Evolutionary conservation across 2,113 vertebrate genomes (phyloP).

Genomic region (Mola mola): DNA sequence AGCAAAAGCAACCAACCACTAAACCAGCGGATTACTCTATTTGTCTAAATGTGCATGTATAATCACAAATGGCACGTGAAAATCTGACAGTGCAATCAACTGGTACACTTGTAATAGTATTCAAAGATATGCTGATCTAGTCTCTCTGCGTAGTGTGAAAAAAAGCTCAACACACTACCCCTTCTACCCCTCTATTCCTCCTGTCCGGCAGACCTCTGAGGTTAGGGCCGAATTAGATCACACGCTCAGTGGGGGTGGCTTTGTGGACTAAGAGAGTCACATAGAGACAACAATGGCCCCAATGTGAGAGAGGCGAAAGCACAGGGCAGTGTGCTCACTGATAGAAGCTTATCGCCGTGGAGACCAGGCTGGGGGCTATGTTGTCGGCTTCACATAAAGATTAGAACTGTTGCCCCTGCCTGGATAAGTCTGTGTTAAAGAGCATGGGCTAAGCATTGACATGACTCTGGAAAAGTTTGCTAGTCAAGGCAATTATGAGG

Average conservation of each 20-base stretch:
- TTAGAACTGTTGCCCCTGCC: slow-evolving; percentile 50
- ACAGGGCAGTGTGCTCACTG: slow-evolving; percentile 49
- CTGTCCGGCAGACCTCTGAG: slow-evolving; percentile 67
- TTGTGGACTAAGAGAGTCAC: slow-evolving; percentile 70
- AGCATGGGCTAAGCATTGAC: slow-evolving; percentile 37
- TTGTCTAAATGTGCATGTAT: slow-evolving; percentile 37
- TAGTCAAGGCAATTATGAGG: slow-evolving; percentile 31
- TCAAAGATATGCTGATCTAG: slow-evolving; percentile 1
- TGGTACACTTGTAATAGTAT: slow-evolving; percentile 10
- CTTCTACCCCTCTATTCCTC: slow-evolving; percentile 33
- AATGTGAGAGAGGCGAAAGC: slow-evolving; percentile 71
- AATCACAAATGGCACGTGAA: slow-evolving; percentile 22
- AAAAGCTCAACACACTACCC: slow-evolving; percentile 1
- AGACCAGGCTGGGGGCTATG: slow-evolving; percentile 72
- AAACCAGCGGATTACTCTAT: slow-evolving; percentile 52
- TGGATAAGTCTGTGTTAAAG: slow-evolving; percentile 35
- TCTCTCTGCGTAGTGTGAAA: slow-evolving; percentile 22
- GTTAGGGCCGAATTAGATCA: slow-evolving; percentile 76
- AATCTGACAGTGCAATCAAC: slow-evolving; percentile 15
- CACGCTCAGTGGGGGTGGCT: slow-evolving; percentile 74
- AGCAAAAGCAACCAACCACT: slow-evolving; percentile 38
- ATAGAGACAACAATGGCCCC: slow-evolving; percentile 76
- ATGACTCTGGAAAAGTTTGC: slow-evolving; percentile 45
- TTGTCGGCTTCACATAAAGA: slow-evolving; percentile 59
- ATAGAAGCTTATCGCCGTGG: slow-evolving; percentile 74